Evolutionary conservation across 2,113 vertebrate species (phyloP), one percentile per base, ranked within the genome.

Genomic region (Dryoscopus gambensis): DNA sequence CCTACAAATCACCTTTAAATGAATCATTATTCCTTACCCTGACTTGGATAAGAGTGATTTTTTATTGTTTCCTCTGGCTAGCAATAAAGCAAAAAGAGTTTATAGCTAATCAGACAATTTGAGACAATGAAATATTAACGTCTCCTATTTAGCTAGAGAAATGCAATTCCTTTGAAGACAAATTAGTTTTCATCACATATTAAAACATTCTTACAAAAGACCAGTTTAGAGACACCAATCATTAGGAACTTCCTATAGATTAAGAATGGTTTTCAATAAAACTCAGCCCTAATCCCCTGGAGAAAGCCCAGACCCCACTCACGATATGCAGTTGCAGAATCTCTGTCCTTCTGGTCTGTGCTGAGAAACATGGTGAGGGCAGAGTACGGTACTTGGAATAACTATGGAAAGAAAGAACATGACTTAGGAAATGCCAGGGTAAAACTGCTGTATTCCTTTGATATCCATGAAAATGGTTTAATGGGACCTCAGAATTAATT

Each of bases 281-380:
- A 47, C 25, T 49, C 53, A 76, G 23, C 42, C 44, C 33, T 40
- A 52, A 13, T 63, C 14, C 60, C 77, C 74, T 40, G 4, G 35
- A 92, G 62, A 81, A 81, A 85, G 39, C 42, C 53, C 73, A 60
- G 60, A 37, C 92, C 78, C 94, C 59, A 98, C 97, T 98, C 98
- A 99, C 99, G 95, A 96, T 99, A 99, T 2, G 99, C 99, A 1
- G 99, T 99, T 96, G 98, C 99, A 7, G 99, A 99, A 97, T 99
- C 99, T 95, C 99, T 97, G 60, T 99, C 99, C 93, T 94, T 98
- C 96, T 99, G 99, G 88, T 98, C 98, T 7, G 98, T 98, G 90
- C 98, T 99, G 96, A 99, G 98, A 93, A 99, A 99, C 99, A 99
- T 99, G 96, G 99, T 99, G 95, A 99, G 99, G 24, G 99, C 99